These are phyloP conservation scores for Typhlomys cinereus DNA, from an alignment of 2,113 vertebrate species.

Conservation along the genomic window DNA sequence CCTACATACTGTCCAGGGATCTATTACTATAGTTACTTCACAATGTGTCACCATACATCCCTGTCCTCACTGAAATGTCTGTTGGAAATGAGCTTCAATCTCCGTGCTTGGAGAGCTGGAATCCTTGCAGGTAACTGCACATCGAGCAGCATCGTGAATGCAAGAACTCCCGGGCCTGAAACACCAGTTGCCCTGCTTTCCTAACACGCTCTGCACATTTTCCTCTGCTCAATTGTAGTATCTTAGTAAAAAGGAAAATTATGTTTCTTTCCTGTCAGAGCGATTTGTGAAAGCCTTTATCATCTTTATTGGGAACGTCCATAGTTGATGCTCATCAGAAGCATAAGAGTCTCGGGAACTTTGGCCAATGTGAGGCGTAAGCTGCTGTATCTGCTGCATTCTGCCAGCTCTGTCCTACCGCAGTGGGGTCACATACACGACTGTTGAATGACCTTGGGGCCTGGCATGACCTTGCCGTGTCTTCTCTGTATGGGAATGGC, in stretches of 20 bases:
- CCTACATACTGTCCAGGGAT: constrained; percentile 13
- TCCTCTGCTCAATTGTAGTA: neutral
- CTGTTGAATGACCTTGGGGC: neutral
- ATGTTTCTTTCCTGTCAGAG: neutral
- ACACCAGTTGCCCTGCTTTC: neutral
- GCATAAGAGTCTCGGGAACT: neutral
- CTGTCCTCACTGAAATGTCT: constrained; percentile 41
- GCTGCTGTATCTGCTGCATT: neutral
- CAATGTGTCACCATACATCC: constrained; percentile 37
- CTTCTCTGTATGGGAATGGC: neutral
- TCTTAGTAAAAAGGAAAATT: constrained; percentile 24
- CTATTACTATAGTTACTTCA: constrained; percentile 19
- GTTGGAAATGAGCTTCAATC: constrained; percentile 58
- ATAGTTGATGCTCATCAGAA: neutral
- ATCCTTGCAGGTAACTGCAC: neutral
- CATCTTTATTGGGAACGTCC: neutral
- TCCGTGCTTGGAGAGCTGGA: neutral
- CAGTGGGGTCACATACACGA: constrained; percentile 18
- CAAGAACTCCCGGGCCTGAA: neutral
- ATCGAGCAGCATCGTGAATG: neutral
- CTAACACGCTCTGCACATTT: neutral
- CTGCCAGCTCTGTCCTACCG: neutral
- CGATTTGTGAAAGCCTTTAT: constrained; percentile 21
- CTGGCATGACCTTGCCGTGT: constrained; percentile 46
- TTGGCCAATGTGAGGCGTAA: neutral